Conservation (phyloP, 1,140 invertebrate genomes). For the Dendroctonus ponderosae region DNA sequence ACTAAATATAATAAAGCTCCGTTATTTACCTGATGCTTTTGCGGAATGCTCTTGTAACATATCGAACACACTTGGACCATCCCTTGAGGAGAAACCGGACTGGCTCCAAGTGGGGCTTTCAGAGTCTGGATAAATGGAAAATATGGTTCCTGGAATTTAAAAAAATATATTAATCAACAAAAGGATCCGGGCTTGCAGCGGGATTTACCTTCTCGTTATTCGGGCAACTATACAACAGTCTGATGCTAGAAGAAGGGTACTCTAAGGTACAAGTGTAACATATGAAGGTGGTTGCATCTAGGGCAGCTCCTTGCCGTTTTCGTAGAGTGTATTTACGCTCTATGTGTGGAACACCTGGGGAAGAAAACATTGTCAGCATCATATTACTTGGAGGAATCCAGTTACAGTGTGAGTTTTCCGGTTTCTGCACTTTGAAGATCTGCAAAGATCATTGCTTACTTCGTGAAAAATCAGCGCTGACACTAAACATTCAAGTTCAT, state of each 20-base stretch:
- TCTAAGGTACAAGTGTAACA: slow-evolving; percentile 85
- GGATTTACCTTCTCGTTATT: slow-evolving; percentile 65
- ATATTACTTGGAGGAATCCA: background rate
- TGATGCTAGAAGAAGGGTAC: slow-evolving; percentile 71
- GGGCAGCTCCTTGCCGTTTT: slow-evolving; percentile 65
- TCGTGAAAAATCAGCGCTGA: too few relatives aligned
- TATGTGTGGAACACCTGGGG: slow-evolving; percentile 67
- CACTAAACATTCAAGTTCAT: too few relatives aligned
- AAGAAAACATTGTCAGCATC: background rate
- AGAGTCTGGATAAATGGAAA: slow-evolving; percentile 83
- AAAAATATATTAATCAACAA: background rate
- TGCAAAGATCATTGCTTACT: too few relatives aligned
- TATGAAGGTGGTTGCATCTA: slow-evolving; percentile 74
- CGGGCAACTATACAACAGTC: slow-evolving; percentile 79
- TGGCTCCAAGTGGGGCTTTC: slow-evolving; percentile 75
- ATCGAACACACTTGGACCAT: slow-evolving; percentile 82
- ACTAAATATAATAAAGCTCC: too few relatives aligned
- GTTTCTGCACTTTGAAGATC: too few relatives aligned
- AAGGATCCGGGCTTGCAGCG: background rate
- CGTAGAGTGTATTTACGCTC: slow-evolving; percentile 78
- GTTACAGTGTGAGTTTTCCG: background rate
- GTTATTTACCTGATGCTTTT: slow-evolving; percentile 67
- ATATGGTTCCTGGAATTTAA: slow-evolving; percentile 65
- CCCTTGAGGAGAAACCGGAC: slow-evolving; percentile 77
- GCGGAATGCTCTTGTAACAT: slow-evolving; percentile 79